Evolutionary conservation across 2,888 invertebrate species (phyloP).

Genomic region (Rhagophthalmus giganteus): DNA sequence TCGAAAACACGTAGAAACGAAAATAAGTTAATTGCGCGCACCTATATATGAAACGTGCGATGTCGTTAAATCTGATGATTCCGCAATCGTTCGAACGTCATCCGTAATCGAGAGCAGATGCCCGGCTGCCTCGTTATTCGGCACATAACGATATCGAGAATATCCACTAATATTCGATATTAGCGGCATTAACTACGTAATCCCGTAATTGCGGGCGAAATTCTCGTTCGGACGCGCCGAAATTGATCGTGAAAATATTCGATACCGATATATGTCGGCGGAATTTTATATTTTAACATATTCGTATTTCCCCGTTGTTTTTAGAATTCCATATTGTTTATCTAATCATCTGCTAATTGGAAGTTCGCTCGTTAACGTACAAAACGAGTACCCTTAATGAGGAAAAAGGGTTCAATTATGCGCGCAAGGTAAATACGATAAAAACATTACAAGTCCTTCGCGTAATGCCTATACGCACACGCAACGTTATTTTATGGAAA

Average conservation of each 20-base stretch:
- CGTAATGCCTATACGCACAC: too few relatives aligned
- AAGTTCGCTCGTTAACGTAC: slow-evolving; percentile 6
- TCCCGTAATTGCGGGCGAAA: slow-evolving; percentile 10
- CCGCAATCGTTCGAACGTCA: slow-evolving; percentile 19
- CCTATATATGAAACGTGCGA: slow-evolving; percentile 3
- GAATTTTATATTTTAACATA: not conserved
- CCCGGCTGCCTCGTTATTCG: slow-evolving; percentile 17
- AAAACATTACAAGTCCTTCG: not conserved
- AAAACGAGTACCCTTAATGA: slow-evolving; percentile 5
- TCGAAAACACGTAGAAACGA: not conserved
- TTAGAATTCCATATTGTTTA: not conserved
- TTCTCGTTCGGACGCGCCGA: not conserved
- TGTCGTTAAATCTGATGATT: slow-evolving; percentile 18
- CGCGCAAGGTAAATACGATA: slow-evolving; percentile 1
- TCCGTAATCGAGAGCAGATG: slow-evolving; percentile 19
- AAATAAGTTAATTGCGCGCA: slow-evolving; percentile 1
- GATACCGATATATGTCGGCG: not conserved
- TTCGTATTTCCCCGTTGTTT: not conserved
- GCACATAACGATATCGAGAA: slow-evolving; percentile 24
- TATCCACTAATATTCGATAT: slow-evolving; percentile 20
- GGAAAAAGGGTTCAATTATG: slow-evolving; percentile 9
- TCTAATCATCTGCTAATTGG: slow-evolving; percentile 6
- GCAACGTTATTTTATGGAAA: slow-evolving; percentile 1
- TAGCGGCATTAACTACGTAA: slow-evolving; percentile 12
- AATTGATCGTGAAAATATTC: not conserved